Evolutionary conservation across 2,113 vertebrate genomes (phyloP), one percentile per base, ranked within the genome.

Genomic region (Podocnemis expansa): DNA sequence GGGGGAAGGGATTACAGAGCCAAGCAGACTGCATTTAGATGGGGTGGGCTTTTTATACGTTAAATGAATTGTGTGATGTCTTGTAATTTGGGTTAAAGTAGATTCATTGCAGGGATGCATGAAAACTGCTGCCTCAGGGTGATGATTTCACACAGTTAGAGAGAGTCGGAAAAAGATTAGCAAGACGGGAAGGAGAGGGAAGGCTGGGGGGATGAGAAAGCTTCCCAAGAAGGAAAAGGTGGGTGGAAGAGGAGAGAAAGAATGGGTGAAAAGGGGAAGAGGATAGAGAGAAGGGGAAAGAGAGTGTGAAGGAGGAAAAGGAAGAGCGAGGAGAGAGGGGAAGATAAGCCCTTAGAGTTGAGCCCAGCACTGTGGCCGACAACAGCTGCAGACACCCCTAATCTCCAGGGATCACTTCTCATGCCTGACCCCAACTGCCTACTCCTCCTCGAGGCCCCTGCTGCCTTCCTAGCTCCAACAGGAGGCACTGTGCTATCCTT

Each of bases 381-480:
- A 89, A 75, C 92, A 92, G 94, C 95, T 90, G 92, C 82, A 56
- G 55, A 73, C 22, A 51, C 82, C 70, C 73, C 47, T 89, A 82
- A 90, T 82, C 89, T 95, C 90, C 22, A 3, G 55, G 87, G 67
- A 81, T 9, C 9, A 76, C 84, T 27, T 45, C 83, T 79, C 73
- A 2, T 84, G 73, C 84, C 4, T 16, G 34, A 81, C n/a, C 73
- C 43, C 38, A 70, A 41, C 60, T 21, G 89, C 85, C 84, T 84
- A 85, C 94, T 89, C 34, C 76, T 76, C 17, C 1, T 47, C 60
- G 55, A 49, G 89, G 85, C 92, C 54, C 55, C 73, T 38, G 58
- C 92, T 73, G 56, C 56, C 56, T 60, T 8, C 29, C 63, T 45
- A 41, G 78, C 90, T 87, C 58, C 41, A 4, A 21, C 38, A 1